Evolutionary conservation across 2,888 invertebrate species (phyloP).

Genomic region (Vanessa cardui): DNA sequence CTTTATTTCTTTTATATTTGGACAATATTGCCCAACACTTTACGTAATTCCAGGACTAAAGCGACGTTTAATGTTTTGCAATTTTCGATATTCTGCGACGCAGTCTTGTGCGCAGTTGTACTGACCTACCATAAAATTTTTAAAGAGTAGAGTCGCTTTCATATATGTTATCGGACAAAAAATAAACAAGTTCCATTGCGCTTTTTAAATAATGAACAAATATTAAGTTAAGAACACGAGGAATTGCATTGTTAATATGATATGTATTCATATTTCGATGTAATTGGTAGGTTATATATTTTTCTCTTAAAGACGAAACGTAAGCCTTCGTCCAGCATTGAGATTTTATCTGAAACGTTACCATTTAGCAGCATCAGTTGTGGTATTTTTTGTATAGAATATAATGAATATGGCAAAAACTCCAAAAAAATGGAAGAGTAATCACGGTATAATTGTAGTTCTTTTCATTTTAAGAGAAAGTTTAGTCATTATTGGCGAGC

Average conservation of each 20-base stretch:
- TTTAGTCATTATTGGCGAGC: conserved; percentile 22
- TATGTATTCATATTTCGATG: background rate
- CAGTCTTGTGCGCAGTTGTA: conserved; percentile 59
- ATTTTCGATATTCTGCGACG: conserved; percentile 69
- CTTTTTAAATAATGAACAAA: background rate
- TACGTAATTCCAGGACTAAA: conserved; percentile 76
- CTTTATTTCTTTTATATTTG: conserved; percentile 67
- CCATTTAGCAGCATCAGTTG: too few relatives aligned
- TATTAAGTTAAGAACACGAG: background rate
- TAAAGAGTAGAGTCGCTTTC: conserved; percentile 34
- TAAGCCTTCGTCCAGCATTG: too few relatives aligned
- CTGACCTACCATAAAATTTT: conserved; percentile 51
- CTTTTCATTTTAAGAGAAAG: conserved; percentile 36
- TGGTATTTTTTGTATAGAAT: too few relatives aligned
- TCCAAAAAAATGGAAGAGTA: background rate
- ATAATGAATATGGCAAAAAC: too few relatives aligned
- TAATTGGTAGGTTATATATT: background rate
- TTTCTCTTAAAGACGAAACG: too few relatives aligned
- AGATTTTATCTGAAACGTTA: too few relatives aligned
- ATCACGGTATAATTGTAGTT: background rate
- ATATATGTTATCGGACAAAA: conserved; percentile 21
- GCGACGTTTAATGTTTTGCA: conserved; percentile 67
- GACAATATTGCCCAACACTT: conserved; percentile 70
- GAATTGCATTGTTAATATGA: too few relatives aligned
- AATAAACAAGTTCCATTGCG: background rate